Base-by-base conservation (phyloP, 1,140 invertebrate species). In the Mizuhopecten yessoensis region DNA sequence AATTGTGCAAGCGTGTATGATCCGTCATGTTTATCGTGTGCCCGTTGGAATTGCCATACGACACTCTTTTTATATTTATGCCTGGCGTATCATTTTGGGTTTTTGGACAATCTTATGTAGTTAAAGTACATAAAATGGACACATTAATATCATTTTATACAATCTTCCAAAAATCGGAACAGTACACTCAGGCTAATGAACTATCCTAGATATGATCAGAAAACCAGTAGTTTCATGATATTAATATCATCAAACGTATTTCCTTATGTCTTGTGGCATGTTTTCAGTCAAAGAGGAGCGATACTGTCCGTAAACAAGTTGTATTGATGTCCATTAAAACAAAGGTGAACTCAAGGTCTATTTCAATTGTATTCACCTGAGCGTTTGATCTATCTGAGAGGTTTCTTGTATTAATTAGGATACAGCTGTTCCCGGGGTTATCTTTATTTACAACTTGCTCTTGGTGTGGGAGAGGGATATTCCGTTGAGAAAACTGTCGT, bases 371-470 rank as follows among this genome's bases (percentile, higher is more conserved):
- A 17, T 75, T 75, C 57, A 29, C 29, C 23, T 75, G 23, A 29
- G 2, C 57, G 57, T 75, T 75, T 75, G 57, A 75, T 75, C 57
- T 75, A 75, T n/a, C 23, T 75, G 57, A 75, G 57, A n/a, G n/a
- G 3, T 29, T 75, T 75, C 57, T 75, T 1, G 1, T 75, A 75
- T 75, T 75, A n/a, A 75, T 75, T 75, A 29, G 57, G 17, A 29
- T 17, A 23, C 57, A 29, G 57, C 23, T n/a, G 57, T 75, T 5
- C 23, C n/a, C 2, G 3, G 57, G 20, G 45, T 5, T 75, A 17
- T 29, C 5, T 39, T 17, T 75, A 75, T 9, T 45, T 17, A 45
- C 17, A 45, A 45, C 9, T 9, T 13, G 42, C 42, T 45, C 13
- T 13, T 7, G n/a, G 5, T 75, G 23, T 75, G 2, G 17, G 2